Evolutionary conservation across 2,888 invertebrate genomes (phyloP), one percentile per base, ranked within the genome.

Genomic region (Eilema depressum): DNA sequence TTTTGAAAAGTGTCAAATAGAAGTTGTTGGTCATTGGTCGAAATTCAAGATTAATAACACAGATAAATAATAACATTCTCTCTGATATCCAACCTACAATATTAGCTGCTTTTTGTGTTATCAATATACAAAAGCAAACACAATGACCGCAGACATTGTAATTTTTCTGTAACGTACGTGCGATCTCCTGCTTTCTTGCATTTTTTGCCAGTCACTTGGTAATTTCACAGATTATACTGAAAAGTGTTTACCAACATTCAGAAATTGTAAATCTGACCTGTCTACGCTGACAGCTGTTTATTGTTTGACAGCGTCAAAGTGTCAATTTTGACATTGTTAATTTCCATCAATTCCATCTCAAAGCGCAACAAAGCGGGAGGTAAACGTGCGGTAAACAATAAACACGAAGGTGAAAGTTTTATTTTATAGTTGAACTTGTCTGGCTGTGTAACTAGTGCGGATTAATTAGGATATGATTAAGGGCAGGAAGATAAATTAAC

Each of bases 361-460:
- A 67, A 47, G 47, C 47, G 47, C 47, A 63, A 65, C 77, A 78
- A 78, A 80, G 80, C 82, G 57, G 57, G 57, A 14, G 82, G 76
- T 78, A 81, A 64, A 64, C 64, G 64, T 64, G 53, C 64, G 33
- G 66, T 66, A 66, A 66, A 80, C 77, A 81, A 77, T 76, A 81
- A 82, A 81, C 78, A 81, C 79, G 76, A 68, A 78, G 82, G 81
- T 82, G 81, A 81, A 81, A 81, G 81, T 82, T 82, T 71, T 73
- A 68, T 73, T 73, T 70, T 63, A 53, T 56, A 61, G 68, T 70
- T 28, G 56, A 66, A 70, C 60, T 66, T 66, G 74, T 70, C 61
- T 66, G 74, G 68, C 57, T 80, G 68, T 73, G 72, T 76, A 74
- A 37, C 33, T 71, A 65, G 65, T 70, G 66, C 64, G 30, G 71